Evolutionary conservation across 2,888 invertebrate species (phyloP).

Genomic region (Limenitis camilla): DNA sequence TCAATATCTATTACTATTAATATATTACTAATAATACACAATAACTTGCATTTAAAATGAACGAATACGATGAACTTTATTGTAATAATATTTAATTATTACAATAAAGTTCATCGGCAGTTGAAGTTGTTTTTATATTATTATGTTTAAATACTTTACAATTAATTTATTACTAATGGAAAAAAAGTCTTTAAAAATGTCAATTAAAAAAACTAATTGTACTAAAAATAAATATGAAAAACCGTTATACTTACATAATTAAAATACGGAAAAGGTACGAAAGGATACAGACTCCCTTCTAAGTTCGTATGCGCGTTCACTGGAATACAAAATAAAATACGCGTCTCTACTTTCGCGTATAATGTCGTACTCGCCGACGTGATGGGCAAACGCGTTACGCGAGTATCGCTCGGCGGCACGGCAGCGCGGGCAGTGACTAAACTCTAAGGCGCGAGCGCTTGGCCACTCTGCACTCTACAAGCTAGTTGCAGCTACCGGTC

Average conservation of each 20-base stretch:
- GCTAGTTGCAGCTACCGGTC: slow-evolving; percentile 11
- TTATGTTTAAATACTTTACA: no score
- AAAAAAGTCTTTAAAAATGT: no score
- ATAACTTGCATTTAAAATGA: no score
- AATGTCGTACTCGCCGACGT: slow-evolving; percentile 36
- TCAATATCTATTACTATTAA: no score
- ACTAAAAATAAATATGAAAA: background rate
- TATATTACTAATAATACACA: no score
- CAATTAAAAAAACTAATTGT: background rate
- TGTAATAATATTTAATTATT: no score
- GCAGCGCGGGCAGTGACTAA: slow-evolving; percentile 50
- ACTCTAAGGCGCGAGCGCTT: slow-evolving; percentile 9
- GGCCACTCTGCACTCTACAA: slow-evolving; percentile 1
- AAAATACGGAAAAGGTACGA: slow-evolving; percentile 19
- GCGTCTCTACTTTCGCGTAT: slow-evolving; percentile 55
- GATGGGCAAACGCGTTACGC: slow-evolving; percentile 48
- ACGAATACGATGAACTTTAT: no score
- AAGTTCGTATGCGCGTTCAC: slow-evolving; percentile 33
- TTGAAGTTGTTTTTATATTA: no score
- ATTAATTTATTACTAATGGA: no score
- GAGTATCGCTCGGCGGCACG: slow-evolving; percentile 42
- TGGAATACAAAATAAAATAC: slow-evolving; percentile 57
- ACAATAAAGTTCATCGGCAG: no score
- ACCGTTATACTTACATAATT: slow-evolving; percentile 23
- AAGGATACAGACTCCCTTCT: slow-evolving; percentile 23